Evolutionary conservation across 2,797 vertebrate genomes (phyloP).

Genomic region (Gouania willdenowi): DNA sequence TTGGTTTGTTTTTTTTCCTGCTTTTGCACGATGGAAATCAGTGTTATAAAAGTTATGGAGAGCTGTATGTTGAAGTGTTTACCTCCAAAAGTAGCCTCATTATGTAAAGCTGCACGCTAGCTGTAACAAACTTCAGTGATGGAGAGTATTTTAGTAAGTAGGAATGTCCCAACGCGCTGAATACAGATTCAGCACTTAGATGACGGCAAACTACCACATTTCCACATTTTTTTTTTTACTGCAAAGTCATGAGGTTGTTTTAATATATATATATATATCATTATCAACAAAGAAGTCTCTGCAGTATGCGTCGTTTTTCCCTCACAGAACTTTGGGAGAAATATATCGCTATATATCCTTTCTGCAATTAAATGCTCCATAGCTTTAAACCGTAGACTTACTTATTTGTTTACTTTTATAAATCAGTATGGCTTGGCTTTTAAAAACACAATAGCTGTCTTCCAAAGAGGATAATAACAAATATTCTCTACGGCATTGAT

Average conservation of each 20-base stretch:
- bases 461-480: background rate
- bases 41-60: too few species aligned
- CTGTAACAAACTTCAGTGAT: too few species aligned
- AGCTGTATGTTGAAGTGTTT: too few species aligned
- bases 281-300: background rate
- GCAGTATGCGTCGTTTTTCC: background rate
- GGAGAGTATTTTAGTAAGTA: too few species aligned
- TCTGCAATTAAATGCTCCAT: background rate
- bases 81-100: too few species aligned
- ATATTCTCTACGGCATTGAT: background rate
- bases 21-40: too few species aligned
- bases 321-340: slow-evolving; percentile 2
- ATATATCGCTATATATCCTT: background rate
- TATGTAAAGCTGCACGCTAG: too few species aligned
- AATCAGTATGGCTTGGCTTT: background rate
- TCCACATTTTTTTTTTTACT: background rate
- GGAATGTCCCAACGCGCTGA: too few species aligned
- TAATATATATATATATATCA: too few species aligned
- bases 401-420: background rate
- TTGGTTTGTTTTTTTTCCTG: too few species aligned
- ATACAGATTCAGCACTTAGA: too few species aligned
- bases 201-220: background rate
- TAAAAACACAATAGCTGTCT: background rate
- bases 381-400: background rate
- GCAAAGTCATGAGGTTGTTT: background rate